Conservation (phyloP, 2,113 vertebrate genomes). For the Pycnonotus jocosus region DNA sequence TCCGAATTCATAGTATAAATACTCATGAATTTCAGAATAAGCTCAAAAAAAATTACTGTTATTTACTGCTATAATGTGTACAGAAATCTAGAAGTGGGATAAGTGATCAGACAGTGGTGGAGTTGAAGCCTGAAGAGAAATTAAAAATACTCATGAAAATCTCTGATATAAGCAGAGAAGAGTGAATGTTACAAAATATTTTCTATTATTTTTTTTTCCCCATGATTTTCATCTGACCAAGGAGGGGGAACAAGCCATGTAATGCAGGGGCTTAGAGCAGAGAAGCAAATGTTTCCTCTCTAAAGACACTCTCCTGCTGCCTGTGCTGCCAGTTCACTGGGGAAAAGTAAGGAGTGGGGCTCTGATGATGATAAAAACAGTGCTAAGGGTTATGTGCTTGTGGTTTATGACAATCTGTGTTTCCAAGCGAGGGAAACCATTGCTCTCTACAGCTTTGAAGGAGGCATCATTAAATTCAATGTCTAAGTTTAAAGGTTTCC, state of each 20-base stretch:
- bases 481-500: background rate
- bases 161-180: background rate
- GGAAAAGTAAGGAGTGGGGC: background rate
- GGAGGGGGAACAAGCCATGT: background rate
- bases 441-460: background rate
- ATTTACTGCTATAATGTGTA: background rate
- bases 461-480: background rate
- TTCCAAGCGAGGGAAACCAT: background rate
- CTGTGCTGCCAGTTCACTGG: background rate
- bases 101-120: background rate
- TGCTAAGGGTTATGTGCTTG: background rate
- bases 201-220: background rate
- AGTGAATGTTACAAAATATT: background rate
- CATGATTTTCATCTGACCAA: background rate
- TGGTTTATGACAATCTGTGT: background rate
- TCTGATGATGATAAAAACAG: background rate
- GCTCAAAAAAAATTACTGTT: background rate
- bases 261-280: background rate
- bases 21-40: background rate
- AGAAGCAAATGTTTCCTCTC: background rate
- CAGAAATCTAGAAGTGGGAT: background rate
- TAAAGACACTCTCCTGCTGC: background rate
- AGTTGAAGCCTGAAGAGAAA: background rate
- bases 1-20: background rate
- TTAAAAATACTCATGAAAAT: background rate